Evolutionary conservation across 2,113 vertebrate genomes (phyloP), one percentile per base, ranked within the genome.

Genomic region (Cygnus atratus): DNA sequence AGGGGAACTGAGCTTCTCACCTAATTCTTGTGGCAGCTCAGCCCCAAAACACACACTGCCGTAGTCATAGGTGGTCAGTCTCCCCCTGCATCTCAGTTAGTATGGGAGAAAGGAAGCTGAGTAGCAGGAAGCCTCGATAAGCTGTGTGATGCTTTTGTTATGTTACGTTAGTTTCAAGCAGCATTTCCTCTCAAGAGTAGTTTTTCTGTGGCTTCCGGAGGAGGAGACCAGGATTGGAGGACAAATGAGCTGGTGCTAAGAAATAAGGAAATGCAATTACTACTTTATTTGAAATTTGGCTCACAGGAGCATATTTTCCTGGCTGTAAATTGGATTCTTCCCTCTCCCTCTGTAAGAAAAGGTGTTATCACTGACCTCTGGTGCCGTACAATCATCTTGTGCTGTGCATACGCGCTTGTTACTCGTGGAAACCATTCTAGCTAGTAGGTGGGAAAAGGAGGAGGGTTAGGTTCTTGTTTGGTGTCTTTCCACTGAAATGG

Each of bases 181-280:
- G 28, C 3, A 1, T 70, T 66, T 77, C 21, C 18, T 8, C 22
- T 77, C 21, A 18, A 18, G 43, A 13, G 7, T 25, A 75, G 52
- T 50, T 91, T 62, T 71, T 43, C 50, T 90, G 16, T 84, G 73
- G 29, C 43, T 92, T 81, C 61, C 70, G 20, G 37, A 78, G 68
- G 44, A 86, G 22, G 70, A 87, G 20, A 50, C 22, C 41, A 61
- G 61, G 82, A 75, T 29, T 72, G 39, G 29, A 43, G 22, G 39
- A 62, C 39, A 72, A 48, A 19, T 33, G 66, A 87, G 25, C 54
- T 61, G n/a, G 28, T 59, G 22, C 39, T 63, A 20, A 61, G 82
- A 78, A 82, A 54, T 35, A 75, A 87, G 61, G 28, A 82, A 84
- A 61, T 70, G 11, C 8, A 73, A 43, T 93, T 70, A 35, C n/a